Percentiles rank a stretch among this genome's conserved stretches.
Conservation (phyloP, 64 coral and sea anemone genomes). For the Platygyra sinensis region DNA sequence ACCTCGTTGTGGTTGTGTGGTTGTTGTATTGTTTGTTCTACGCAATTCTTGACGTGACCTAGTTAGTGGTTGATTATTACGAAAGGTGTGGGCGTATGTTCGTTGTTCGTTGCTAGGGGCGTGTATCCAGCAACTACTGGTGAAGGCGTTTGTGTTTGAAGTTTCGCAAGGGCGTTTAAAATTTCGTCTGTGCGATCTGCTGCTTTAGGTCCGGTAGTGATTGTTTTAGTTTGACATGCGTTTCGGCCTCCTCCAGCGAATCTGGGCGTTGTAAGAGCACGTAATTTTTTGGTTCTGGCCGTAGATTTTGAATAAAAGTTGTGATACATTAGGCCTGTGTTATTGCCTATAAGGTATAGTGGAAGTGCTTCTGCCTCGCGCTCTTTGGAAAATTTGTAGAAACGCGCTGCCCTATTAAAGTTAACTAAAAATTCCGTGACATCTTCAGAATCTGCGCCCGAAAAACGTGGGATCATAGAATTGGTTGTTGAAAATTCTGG, state of each 20-base stretch:
- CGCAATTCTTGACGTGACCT: neutral
- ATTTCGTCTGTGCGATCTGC: neutral
- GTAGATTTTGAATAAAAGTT: constrained; percentile 3
- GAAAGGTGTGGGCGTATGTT: neutral
- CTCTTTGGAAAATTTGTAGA: constrained; percentile 42
- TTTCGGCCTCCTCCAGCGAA: neutral
- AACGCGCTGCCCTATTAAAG: constrained; percentile 44
- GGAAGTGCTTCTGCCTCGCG: constrained; percentile 7
- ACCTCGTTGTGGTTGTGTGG: neutral
- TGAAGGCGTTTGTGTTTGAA: neutral
- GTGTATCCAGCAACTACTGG: neutral
- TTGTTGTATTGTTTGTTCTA: neutral
- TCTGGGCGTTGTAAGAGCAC: constrained; percentile 4
- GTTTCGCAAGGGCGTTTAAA: neutral
- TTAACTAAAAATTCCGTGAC: constrained; percentile 31
- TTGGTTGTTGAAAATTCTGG: no score
- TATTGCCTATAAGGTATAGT: constrained; percentile 6
- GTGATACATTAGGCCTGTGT: constrained; percentile 26
- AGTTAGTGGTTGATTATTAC: neutral
- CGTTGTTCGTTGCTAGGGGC: neutral
- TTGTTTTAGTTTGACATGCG: neutral
- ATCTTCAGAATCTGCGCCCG: neutral
- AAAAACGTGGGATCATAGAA: no score
- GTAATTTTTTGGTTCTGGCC: constrained; percentile 1
- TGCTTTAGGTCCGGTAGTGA: neutral